Base-by-base conservation (phyloP, 2,113 vertebrate species). In the Psilopsiagon aurifrons region DNA sequence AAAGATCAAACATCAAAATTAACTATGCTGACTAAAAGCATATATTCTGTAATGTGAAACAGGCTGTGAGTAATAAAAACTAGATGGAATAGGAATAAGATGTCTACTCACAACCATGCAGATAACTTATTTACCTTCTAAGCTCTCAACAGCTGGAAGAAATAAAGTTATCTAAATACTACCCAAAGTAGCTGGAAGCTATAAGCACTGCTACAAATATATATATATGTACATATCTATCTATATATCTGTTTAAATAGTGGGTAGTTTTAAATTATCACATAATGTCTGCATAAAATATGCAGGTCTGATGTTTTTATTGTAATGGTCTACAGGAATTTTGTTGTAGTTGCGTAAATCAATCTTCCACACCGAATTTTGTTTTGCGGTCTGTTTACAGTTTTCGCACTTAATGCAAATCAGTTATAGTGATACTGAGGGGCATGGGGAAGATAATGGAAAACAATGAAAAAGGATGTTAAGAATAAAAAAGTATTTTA, bases 401-500 rank as follows among this genome's bases (percentile, higher is more conserved):
- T 35, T 79, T 92, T 90, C 80, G 62, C 44, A 19, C 14, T 67
- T 44, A 66, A 41, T 67, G 49, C 62, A 67, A 74, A 68, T 19
- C 47, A 71, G 54, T 77, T 63, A 33, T 37, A 82, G 39, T 35
- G 75, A 74, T 86, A 55, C 62, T 83, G 17, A 62, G 27, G 69
- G 57, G 35, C 71, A 82, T 63, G 52, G 66, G 51, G 43, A 88
- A 90, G 70, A 93, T 69, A 90, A 62, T 86, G 77, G 86, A 90
- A 96, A 97, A 68, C 85, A 71, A 82, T 69, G 63, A 85, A 92
- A 86, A 77, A 59, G 47, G 71, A 92, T 73, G 63, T 95, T 51
- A 90, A 44, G 47, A 88, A 90, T 92, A 92, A 96, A 96, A 95
- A 94, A 44, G 47, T 94, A 94, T 95, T 94, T 79, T 67, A 86